Percentiles rank a stretch among this genome's conserved stretches.
These are phyloP conservation scores for Montipora sp. DNA, from an alignment of 64 coral and sea anemone species.

Conservation along the genomic window DNA sequence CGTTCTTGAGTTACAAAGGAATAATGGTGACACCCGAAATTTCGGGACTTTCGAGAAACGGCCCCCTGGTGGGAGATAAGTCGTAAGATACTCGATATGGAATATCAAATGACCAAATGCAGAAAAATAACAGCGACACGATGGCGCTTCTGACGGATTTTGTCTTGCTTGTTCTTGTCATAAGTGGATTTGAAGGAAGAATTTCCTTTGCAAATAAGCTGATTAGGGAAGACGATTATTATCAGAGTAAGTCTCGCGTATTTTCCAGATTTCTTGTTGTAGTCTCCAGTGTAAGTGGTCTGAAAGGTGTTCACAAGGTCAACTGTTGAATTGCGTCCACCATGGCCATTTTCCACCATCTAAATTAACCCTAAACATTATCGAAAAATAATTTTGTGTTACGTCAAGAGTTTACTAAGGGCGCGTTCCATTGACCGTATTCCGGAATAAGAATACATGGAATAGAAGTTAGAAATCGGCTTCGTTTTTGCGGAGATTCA, in stretches of 20 bases:
- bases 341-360: too few relatives aligned
- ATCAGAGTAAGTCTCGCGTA: slow-evolving; percentile 1
- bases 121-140: neutral
- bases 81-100: neutral
- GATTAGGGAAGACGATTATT: neutral
- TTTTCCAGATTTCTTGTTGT: neutral
- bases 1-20: too few relatives aligned
- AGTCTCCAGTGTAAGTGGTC: neutral
- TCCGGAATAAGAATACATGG: too few relatives aligned
- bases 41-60: too few relatives aligned
- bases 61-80: neutral
- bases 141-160: neutral
- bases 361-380: too few relatives aligned
- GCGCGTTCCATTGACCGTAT: too few relatives aligned
- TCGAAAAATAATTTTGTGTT: too few relatives aligned
- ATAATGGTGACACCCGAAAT: too few relatives aligned
- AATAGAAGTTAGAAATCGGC: too few relatives aligned
- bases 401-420: too few relatives aligned
- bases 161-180: neutral
- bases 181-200: neutral
- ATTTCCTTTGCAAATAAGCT: neutral
- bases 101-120: neutral
- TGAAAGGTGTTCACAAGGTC: neutral
- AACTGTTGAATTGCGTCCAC: neutral
- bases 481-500: too few relatives aligned